Evolutionary conservation across 2,113 vertebrate species (phyloP).

Genomic region (Amblyopsis rosae): DNA sequence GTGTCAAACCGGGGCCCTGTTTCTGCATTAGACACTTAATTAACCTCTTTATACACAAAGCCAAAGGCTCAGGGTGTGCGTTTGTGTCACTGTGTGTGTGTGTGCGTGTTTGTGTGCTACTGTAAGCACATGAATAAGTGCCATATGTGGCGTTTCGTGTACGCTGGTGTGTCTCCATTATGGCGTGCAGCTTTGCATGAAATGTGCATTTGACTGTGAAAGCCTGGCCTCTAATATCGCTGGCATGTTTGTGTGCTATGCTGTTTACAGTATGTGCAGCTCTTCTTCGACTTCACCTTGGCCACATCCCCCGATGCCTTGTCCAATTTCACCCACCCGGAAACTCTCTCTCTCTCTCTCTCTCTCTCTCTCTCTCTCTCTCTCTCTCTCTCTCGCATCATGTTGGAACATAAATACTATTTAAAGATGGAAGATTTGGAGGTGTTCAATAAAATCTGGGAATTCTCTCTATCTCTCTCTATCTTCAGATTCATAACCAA

Average conservation of each 20-base stretch:
- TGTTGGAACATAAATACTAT: no score
- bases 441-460: no score
- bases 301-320: constrained; percentile 57
- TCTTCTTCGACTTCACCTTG: constrained; percentile 27
- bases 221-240: background rate
- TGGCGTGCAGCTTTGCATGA: constrained; percentile 9
- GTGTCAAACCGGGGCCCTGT: constrained; percentile 56
- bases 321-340: constrained; percentile 50
- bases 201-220: constrained; percentile 35
- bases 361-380: no score
- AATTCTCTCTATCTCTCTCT: no score
- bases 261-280: constrained; percentile 8
- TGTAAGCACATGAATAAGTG: constrained; percentile 4
- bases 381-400: constrained; percentile 11
- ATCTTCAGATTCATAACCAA: no score
- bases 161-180: background rate
- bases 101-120: constrained; percentile 36
- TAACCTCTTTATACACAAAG: constrained; percentile 64
- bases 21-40: constrained; percentile 70
- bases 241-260: constrained; percentile 21
- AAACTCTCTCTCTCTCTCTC: constrained; percentile 28
- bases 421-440: no score
- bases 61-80: constrained; percentile 19
- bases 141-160: constrained; percentile 3
- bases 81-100: background rate